These are phyloP conservation scores for Drosophila kurseongensis DNA, from an alignment of 1,140 invertebrate species.

Conservation along the genomic window DNA sequence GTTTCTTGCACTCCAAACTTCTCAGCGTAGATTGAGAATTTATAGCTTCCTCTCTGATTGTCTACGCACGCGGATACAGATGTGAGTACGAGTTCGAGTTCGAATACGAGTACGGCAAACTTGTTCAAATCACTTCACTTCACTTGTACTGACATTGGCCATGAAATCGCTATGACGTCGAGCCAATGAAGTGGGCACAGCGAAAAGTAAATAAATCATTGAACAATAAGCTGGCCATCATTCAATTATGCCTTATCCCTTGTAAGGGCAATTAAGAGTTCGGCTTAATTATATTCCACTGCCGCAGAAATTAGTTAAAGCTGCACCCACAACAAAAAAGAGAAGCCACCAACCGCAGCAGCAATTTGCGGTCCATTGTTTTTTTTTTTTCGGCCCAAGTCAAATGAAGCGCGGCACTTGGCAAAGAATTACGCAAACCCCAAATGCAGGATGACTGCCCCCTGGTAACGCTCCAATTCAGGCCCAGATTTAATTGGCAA, in stretches of 20 bases:
- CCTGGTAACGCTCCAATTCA: slow-evolving; percentile 48
- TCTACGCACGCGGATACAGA: slow-evolving; percentile 59
- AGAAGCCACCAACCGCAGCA: slow-evolving; percentile 15
- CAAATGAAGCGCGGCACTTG: slow-evolving; percentile 46
- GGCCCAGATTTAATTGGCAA: slow-evolving; percentile 15
- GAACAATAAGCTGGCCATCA: slow-evolving; percentile 41
- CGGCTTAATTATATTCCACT: slow-evolving; percentile 34
- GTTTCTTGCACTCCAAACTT: slow-evolving; percentile 31
- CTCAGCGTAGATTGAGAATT: slow-evolving; percentile 20
- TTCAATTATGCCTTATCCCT: slow-evolving; percentile 21
- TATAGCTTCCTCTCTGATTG: slow-evolving; percentile 22
- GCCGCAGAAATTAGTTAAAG: slow-evolving; percentile 30
- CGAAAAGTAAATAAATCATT: slow-evolving; percentile 30
- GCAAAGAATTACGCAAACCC: slow-evolving; percentile 31
- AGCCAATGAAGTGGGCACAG: slow-evolving; percentile 30
- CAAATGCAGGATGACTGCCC: slow-evolving; percentile 4
- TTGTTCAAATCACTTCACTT: slow-evolving; percentile 63
- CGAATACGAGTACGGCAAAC: slow-evolving; percentile 33
- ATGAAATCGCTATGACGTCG: slow-evolving; percentile 57
- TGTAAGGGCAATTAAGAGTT: slow-evolving; percentile 30
- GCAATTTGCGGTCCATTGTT: slow-evolving; percentile 17
- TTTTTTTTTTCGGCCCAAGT: slow-evolving; percentile 1
- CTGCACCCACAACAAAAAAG: slow-evolving; percentile 19
- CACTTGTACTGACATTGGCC: slow-evolving; percentile 63
- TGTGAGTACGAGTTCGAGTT: slow-evolving; percentile 22